A percentile compares a stretch with the other conserved stretches of the same genome.
Evolutionary conservation across 2,797 vertebrate species (phyloP).

Genomic region (Glossophaga mutica): DNA sequence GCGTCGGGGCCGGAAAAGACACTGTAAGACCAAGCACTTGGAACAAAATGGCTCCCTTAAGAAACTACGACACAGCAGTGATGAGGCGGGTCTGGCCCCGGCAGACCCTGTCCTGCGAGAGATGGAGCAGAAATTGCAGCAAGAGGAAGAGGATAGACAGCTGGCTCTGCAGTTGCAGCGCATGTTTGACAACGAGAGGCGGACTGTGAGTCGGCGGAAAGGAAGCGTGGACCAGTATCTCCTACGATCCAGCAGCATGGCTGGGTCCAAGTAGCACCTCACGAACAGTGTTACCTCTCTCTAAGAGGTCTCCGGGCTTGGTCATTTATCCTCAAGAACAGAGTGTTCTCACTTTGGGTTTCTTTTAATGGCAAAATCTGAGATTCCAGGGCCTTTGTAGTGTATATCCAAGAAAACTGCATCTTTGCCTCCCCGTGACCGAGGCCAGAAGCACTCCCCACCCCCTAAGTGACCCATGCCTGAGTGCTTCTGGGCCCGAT

Average conservation of each 20-base stretch:
- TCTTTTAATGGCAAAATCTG: slow-evolving; percentile 66
- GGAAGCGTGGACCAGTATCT: slow-evolving; percentile 88
- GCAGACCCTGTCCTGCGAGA: slow-evolving; percentile 69
- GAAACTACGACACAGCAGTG: slow-evolving; percentile 77
- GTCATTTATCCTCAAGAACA: slow-evolving; percentile 64
- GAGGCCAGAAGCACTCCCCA: slow-evolving; percentile 23
- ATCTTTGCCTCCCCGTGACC: slow-evolving; percentile 38
- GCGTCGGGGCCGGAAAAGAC: slow-evolving; percentile 88
- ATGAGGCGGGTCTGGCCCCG: slow-evolving; percentile 41
- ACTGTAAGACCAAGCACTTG: slow-evolving; percentile 93
- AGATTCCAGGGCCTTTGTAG: slow-evolving; percentile 71
- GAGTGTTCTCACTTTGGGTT: slow-evolving; percentile 59
- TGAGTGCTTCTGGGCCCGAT: slow-evolving; percentile 27
- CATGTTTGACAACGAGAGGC: slow-evolving; percentile 89
- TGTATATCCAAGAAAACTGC: slow-evolving; percentile 26
- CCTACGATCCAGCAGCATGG: slow-evolving; percentile 89
- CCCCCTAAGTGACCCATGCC: background rate
- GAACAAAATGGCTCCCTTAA: slow-evolving; percentile 86
- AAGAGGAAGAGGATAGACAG: slow-evolving; percentile 89
- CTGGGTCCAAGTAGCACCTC: slow-evolving; percentile 81
- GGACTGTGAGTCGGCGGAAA: slow-evolving; percentile 81
- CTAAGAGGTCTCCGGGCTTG: slow-evolving; percentile 65
- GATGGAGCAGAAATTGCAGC: slow-evolving; percentile 82
- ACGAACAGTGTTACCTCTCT: slow-evolving; percentile 66
- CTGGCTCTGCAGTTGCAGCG: slow-evolving; percentile 90